Percentiles rank a stretch among this genome's conserved stretches.
Evolutionary conservation across 2,113 vertebrate species (phyloP).

Genomic region (Elanus axillaris): DNA sequence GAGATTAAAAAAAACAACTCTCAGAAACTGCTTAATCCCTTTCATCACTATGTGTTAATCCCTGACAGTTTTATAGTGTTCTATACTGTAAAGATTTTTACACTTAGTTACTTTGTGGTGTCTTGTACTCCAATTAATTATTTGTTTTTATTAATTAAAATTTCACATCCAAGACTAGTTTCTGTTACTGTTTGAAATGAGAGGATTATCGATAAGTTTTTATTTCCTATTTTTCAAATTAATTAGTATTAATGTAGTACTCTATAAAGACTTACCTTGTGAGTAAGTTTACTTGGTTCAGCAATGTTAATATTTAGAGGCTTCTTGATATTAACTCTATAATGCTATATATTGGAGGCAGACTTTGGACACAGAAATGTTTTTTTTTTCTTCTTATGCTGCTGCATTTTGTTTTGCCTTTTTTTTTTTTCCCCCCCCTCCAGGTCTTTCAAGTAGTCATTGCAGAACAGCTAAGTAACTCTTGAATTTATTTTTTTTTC

Average conservation of each 20-base stretch:
- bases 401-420: neutral
- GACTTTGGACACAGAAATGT: neutral
- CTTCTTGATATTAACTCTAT: neutral
- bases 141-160: neutral
- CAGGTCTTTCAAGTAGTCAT: neutral
- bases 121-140: neutral
- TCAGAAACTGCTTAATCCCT: neutral
- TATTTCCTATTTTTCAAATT: neutral
- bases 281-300: neutral
- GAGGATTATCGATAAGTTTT: neutral
- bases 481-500: neutral
- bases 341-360: neutral
- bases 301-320: neutral
- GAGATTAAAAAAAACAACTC: neutral
- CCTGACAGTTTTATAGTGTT: neutral
- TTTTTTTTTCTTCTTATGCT: neutral
- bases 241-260: neutral
- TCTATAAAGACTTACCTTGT: neutral
- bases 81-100: neutral
- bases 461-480: neutral
- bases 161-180: neutral
- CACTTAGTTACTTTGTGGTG: neutral
- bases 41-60: neutral
- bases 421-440: accelerated
- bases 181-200: neutral